These are phyloP conservation scores for Gallinago media DNA, from an alignment of 2,113 vertebrate species.

Conservation along the genomic window DNA sequence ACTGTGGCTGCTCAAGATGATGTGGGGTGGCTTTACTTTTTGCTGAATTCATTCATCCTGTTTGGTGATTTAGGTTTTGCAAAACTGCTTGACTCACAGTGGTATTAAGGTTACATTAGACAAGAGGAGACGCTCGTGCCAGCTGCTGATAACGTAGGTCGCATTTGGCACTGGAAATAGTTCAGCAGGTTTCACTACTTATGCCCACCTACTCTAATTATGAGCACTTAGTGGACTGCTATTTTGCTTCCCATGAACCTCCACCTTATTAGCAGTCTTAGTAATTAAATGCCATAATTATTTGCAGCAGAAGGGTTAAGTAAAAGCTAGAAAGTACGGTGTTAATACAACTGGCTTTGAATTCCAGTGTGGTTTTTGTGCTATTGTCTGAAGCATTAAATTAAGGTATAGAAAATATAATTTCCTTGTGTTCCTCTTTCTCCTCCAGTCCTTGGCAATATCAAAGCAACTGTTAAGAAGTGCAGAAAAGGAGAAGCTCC, in stretches of 20 bases:
- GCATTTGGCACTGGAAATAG: background rate
- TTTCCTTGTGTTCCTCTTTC: background rate
- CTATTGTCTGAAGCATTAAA: background rate
- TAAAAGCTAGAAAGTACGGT: background rate
- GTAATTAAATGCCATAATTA: background rate
- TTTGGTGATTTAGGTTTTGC: background rate
- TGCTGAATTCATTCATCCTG: background rate
- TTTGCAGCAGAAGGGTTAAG: background rate
- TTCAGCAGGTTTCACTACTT: background rate
- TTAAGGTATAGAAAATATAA: background rate
- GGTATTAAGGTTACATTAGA: background rate
- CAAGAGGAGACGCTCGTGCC: background rate
- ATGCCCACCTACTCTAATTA: background rate
- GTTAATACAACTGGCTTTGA: background rate
- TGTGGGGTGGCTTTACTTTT: background rate
- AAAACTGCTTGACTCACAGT: background rate
- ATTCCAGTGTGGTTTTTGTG: background rate
- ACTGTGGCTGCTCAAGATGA: background rate
- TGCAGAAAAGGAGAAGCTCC: constrained; percentile 83
- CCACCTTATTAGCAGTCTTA: background rate
- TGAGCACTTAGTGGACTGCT: background rate
- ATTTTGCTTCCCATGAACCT: background rate
- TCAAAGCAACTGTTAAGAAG: constrained; percentile 89
- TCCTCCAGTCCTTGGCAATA: constrained; percentile 79
- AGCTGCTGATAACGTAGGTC: background rate